Percentiles rank a stretch among this genome's conserved stretches.
These are phyloP conservation scores for Argyresthia albistria DNA, from an alignment of 2,888 invertebrate genomes.

Conservation along the genomic window DNA sequence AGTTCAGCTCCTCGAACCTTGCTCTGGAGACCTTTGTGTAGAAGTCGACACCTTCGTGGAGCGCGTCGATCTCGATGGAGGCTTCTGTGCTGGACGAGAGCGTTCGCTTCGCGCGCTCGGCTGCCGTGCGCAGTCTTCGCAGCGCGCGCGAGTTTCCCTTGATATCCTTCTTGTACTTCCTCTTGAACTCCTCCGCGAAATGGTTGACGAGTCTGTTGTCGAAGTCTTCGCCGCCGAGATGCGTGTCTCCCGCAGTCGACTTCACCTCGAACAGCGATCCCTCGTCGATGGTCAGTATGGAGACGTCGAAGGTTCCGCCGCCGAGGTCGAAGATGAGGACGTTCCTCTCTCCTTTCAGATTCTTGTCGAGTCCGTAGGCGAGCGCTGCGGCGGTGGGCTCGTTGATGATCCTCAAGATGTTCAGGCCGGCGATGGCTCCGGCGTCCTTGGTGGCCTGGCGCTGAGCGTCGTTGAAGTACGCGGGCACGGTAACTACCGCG, in stretches of 20 bases:
- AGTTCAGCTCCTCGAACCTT: slow-evolving; percentile 79
- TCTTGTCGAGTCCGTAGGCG: neutral
- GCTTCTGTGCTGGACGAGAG: slow-evolving; percentile 80
- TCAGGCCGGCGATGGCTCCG: neutral
- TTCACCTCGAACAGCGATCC: neutral
- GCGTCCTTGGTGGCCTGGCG: neutral
- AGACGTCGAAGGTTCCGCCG: neutral
- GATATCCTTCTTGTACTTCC: neutral
- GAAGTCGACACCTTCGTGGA: slow-evolving; percentile 76
- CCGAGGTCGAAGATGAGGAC: neutral
- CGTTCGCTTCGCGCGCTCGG: slow-evolving; percentile 72
- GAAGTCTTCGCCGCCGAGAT: neutral
- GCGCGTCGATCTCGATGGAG: slow-evolving; percentile 77
- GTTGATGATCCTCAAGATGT: neutral
- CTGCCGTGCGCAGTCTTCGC: neutral
- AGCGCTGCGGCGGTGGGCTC: neutral
- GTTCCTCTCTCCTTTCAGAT: neutral
- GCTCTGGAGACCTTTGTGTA: slow-evolving; percentile 77
- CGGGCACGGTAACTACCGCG: neutral
- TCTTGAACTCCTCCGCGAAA: neutral
- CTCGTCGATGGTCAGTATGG: neutral
- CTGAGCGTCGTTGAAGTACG: neutral
- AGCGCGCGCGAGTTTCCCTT: neutral
- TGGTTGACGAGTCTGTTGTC: neutral
- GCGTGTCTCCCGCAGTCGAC: neutral